Evolutionary conservation across 2,888 invertebrate genomes (phyloP).

Genomic region (Capitulum mitella): DNA sequence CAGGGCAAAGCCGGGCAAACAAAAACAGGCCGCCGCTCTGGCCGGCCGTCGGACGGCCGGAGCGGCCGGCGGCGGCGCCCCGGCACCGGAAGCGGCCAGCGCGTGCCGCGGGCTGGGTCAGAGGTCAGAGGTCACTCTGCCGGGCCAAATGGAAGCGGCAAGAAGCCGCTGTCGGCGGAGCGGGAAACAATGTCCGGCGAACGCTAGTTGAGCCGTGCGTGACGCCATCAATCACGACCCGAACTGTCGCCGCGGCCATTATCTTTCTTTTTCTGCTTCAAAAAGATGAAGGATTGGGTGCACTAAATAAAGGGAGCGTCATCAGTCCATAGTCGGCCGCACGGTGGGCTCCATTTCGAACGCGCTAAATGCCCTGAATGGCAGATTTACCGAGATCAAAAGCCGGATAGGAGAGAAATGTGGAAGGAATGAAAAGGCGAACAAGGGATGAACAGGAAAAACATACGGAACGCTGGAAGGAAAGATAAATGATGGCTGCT

Average conservation of each 20-base stretch:
- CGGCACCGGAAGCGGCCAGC: conserved; percentile 31
- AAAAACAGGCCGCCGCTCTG: neutral
- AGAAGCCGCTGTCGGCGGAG: neutral
- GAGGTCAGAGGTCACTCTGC: conserved; percentile 14
- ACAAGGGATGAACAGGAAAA: no score
- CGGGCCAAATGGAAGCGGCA: conserved; percentile 6
- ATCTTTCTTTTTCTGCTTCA: neutral
- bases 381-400: no score
- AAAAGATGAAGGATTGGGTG: conserved; percentile 11
- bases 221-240: neutral
- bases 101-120: conserved; percentile 35
- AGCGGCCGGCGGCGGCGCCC: conserved; percentile 30
- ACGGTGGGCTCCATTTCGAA: no score
- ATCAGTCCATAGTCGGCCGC: no score
- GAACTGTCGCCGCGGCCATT: neutral
- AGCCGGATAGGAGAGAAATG: no score
- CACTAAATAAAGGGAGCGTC: neutral
- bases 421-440: no score
- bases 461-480: no score
- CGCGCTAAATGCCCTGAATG: no score
- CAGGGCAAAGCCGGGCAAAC: neutral
- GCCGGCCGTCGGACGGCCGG: conserved; percentile 35
- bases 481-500: no score
- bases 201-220: neutral
- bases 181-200: neutral